Evolutionary conservation across 2,888 invertebrate species (phyloP), one percentile per base, ranked within the genome.

Genomic region (Hemicrepidius hirtus): DNA sequence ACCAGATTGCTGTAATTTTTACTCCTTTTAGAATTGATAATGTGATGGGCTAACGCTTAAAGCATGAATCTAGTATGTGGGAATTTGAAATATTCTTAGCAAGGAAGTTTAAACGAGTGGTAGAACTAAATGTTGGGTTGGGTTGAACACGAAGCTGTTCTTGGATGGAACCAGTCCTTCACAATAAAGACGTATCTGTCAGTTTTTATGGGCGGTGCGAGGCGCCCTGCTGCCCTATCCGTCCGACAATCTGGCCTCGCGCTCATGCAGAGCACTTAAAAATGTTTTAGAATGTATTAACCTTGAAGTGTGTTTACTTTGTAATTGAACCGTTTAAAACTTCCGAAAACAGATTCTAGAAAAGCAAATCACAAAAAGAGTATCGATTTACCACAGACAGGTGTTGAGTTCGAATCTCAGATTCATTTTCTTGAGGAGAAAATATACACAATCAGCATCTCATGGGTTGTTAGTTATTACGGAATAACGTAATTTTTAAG

Each of bases 161-260:
- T 70, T 68, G 37, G 68, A 74, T 66, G 77, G 74, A 83, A 82
- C 83, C 83, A 83, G 83, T 82, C 82, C 79, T 60, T 80, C 80
- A 84, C 82, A 84, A 85, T 85, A 84, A 84, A 85, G 85, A 85
- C 85, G 84, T 85, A 84, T 84, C 84, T 84, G 85, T 85, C 85
- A 85, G 84, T 81, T 85, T 85, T 85, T 85, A 83, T 84, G 83
- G 84, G 82, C 83, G 83, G 81, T 79, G 75, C 76, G 75, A 78
- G 80, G 80, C 82, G 82, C 81, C 83, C 80, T 82, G 79, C 80
- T 68, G 80, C 80, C 80, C 80, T 79, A 82, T 80, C 82, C 80
- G 79, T 72, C 80, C 79, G 78, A 78, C 80, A 79, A 82, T 82
- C 81, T 79, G 78, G 77, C 79, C 67, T 63, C 41, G 40, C 44